phyloP scores from a whole-genome alignment of 2,797 vertebrate species.

The Cuniculus paca region DNA sequence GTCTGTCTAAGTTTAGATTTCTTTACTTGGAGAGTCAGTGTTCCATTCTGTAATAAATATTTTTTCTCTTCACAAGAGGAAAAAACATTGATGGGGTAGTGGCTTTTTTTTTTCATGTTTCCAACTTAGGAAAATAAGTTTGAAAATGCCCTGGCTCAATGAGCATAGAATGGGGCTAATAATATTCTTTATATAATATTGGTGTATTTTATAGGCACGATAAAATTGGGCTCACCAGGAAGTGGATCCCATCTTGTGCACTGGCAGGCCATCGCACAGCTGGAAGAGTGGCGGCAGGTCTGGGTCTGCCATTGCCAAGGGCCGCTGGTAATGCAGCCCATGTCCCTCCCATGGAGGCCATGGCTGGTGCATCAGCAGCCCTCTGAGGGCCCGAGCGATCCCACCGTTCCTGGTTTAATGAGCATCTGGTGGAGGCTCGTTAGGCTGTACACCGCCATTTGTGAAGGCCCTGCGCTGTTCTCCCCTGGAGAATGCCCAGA shows the following conservation, averaged over 20 bases:
- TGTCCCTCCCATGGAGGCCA: neutral
- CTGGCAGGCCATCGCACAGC: neutral
- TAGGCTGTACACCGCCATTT: rapidly evolving
- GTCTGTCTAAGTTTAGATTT: neutral
- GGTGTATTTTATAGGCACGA: conserved; percentile 38
- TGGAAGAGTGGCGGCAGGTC: conserved; percentile 2
- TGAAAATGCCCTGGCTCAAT: neutral
- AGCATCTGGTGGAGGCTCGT: neutral
- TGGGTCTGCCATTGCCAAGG: neutral
- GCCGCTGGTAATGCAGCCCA: neutral
- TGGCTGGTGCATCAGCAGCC: too few species aligned
- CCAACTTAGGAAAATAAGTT: neutral
- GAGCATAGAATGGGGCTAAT: rapidly evolving
- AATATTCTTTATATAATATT: neutral
- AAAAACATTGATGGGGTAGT: neutral
- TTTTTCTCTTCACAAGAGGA: neutral
- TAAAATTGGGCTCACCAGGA: conserved; percentile 52
- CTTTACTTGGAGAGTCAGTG: neutral
- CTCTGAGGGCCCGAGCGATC: neutral
- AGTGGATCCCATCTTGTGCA: conserved; percentile 57
- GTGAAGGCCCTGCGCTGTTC: neutral
- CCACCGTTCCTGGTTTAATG: neutral
- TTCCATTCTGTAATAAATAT: neutral
- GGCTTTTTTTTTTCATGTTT: neutral
- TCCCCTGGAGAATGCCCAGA: neutral